These are phyloP conservation scores for Hirudinaria manillensis DNA, from an alignment of 2,888 invertebrate species.

Conservation along the genomic window DNA sequence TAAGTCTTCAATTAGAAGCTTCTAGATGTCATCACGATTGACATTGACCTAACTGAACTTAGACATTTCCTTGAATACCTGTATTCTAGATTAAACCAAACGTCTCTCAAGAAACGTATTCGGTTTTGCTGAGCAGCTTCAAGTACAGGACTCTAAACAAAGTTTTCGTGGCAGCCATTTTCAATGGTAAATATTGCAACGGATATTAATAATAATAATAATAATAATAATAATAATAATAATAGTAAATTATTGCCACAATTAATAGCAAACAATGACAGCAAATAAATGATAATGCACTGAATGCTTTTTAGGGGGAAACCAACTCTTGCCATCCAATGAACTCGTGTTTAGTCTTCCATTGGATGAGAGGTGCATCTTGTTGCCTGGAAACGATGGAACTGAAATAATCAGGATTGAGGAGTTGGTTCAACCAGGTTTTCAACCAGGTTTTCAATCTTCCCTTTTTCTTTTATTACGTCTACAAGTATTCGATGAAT, in stretches of 20 bases:
- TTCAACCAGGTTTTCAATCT: too few species aligned
- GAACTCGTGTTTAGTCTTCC: constrained; percentile 51
- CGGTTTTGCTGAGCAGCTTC: not conserved
- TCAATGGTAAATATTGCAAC: constrained; percentile 17
- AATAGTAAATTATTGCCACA: not conserved
- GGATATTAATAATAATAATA: not conserved
- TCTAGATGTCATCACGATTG: too few species aligned
- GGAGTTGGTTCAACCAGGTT: not conserved
- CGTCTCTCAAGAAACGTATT: not conserved
- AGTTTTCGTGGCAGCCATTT: not conserved
- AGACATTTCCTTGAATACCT: too few species aligned
- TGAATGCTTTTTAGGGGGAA: constrained; percentile 32
- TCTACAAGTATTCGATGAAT: too few species aligned
- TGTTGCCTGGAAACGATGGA: constrained; percentile 44
- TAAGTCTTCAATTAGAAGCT: too few species aligned
- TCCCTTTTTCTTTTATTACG: too few species aligned
- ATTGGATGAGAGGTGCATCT: constrained; percentile 45
- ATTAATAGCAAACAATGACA: too few species aligned
- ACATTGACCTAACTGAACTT: too few species aligned
- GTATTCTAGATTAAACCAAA: not conserved
- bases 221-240: not conserved
- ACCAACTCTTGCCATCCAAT: constrained; percentile 50
- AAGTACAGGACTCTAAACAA: not conserved
- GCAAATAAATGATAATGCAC: too few species aligned
- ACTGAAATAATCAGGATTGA: constrained; percentile 4